phyloP scores from a whole-genome alignment of 2,797 vertebrate species.

The Loriculus beryllinus region DNA sequence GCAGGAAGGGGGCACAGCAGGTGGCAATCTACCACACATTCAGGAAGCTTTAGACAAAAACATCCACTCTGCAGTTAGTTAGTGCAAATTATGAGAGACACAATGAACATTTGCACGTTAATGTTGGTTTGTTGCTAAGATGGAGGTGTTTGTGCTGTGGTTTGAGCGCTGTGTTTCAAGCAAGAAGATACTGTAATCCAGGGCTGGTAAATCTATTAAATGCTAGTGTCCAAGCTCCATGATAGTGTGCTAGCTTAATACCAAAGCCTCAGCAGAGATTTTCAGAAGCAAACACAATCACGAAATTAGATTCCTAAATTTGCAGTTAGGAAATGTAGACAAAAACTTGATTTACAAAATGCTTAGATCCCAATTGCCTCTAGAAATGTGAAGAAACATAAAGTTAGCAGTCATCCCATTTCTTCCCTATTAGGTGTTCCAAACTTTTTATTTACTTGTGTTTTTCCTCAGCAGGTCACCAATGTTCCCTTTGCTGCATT shows the following conservation, averaged over 20 bases:
- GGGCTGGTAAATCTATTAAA: not conserved
- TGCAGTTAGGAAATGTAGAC: not conserved
- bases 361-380: not conserved
- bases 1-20: not conserved
- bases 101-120: not conserved
- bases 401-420: not conserved
- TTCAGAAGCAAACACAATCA: not conserved
- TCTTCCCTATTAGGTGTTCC: not conserved
- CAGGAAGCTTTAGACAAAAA: not conserved
- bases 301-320: not conserved
- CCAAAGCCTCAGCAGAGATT: not conserved
- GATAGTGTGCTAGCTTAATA: not conserved
- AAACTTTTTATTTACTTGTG: not conserved
- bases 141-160: not conserved
- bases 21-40: rapidly evolving
- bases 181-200: not conserved
- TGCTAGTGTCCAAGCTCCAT: not conserved
- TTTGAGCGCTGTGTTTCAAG: not conserved
- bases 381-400: not conserved
- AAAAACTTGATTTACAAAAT: not conserved
- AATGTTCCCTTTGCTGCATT: not conserved
- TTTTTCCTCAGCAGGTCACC: not conserved
- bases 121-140: not conserved
- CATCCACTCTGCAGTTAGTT: not conserved
- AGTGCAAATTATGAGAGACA: not conserved